Percentiles rank a stretch among this genome's conserved stretches.
Conservation (phyloP, 2,113 vertebrate species). For the Aix galericulata region DNA sequence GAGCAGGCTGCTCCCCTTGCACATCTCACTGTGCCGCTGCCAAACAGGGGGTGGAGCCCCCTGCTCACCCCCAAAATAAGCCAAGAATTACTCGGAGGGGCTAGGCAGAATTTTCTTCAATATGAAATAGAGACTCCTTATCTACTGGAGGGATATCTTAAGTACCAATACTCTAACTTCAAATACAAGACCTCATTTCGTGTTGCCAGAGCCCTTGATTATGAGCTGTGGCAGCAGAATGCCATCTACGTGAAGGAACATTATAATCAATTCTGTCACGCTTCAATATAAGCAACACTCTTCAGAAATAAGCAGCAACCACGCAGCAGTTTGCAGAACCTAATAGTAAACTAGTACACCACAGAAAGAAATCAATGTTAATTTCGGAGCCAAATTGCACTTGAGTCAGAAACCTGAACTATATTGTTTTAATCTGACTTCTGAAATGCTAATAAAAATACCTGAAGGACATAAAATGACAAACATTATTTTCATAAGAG, state of each 20-base stretch:
- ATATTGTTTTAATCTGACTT: background rate
- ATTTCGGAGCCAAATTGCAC: constrained; percentile 1
- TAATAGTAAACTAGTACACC: background rate
- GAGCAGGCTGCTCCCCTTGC: background rate
- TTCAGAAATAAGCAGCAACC: background rate
- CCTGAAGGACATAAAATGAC: background rate
- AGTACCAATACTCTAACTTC: background rate
- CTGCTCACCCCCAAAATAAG: fast-evolving
- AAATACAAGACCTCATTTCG: background rate
- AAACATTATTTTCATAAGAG: background rate
- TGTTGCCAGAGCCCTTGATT: background rate
- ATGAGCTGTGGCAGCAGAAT: background rate
- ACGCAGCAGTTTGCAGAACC: background rate
- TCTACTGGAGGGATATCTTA: background rate
- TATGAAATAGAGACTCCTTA: background rate
- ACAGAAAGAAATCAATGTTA: background rate
- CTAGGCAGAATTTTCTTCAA: background rate
- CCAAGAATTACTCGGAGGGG: background rate
- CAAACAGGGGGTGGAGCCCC: background rate
- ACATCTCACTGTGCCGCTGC: background rate
- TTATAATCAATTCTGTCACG: background rate
- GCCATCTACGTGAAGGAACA: background rate
- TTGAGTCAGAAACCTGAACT: background rate
- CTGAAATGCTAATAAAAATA: background rate
- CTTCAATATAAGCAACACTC: background rate